Evolutionary conservation across 2,113 vertebrate species (phyloP).

Genomic region (Heterocephalus glaber): DNA sequence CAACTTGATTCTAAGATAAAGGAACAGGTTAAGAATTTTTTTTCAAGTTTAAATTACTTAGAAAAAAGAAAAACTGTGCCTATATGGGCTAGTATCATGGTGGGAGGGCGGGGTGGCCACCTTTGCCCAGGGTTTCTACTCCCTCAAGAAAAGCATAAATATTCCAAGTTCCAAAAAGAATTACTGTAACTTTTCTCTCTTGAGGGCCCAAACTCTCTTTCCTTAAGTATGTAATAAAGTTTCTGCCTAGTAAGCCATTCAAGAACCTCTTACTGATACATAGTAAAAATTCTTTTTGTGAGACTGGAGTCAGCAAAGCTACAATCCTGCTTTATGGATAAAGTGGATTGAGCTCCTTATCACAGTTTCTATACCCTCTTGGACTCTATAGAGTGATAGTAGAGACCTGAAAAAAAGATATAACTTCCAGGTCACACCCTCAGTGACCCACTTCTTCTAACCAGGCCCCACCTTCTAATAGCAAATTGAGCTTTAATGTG

Average conservation of each 20-base stretch:
- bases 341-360: background rate
- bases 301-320: background rate
- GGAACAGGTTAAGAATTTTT: background rate
- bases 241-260: background rate
- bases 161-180: background rate
- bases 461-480: background rate
- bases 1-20: background rate
- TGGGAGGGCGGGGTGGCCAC: background rate
- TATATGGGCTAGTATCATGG: background rate
- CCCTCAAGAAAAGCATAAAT: background rate
- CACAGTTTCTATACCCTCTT: background rate
- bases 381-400: background rate
- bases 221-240: background rate
- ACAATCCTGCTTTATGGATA: background rate
- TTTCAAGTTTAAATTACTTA: background rate
- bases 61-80: background rate
- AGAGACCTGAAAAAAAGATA: background rate
- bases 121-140: background rate
- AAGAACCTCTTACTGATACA: background rate
- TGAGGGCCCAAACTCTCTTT: background rate
- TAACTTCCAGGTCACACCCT: too few species aligned
- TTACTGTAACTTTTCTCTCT: background rate
- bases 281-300: background rate
- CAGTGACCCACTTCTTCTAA: background rate
- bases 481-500: background rate